Conservation (phyloP, 2,113 vertebrate species). For the Condylura cristata region DNA sequence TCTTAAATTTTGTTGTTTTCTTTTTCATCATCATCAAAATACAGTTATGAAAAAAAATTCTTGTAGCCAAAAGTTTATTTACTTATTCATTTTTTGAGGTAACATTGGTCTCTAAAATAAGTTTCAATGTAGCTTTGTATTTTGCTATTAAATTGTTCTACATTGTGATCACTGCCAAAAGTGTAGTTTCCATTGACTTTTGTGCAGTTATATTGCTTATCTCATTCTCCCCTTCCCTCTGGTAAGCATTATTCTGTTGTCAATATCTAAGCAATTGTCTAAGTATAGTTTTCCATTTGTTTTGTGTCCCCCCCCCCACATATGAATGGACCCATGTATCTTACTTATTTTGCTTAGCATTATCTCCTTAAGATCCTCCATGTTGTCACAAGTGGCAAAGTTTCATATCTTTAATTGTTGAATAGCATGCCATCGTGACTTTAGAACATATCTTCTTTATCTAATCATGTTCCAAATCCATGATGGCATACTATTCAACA, state of each 20-base stretch:
- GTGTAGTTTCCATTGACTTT: background rate
- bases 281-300: background rate
- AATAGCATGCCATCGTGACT: background rate
- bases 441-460: background rate
- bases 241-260: background rate
- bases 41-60: background rate
- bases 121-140: background rate
- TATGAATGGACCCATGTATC: background rate
- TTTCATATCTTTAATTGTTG: background rate
- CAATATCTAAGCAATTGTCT: too few relatives aligned
- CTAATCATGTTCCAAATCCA: too few relatives aligned
- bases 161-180: background rate
- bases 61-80: background rate
- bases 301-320: background rate
- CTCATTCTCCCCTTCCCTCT: background rate
- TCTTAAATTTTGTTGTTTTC: background rate
- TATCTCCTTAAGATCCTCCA: background rate
- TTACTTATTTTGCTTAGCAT: background rate
- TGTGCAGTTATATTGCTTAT: background rate
- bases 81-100: background rate
- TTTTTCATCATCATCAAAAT: background rate
- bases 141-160: background rate
- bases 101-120: background rate
- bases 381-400: background rate
- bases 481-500: too few relatives aligned